Percentiles rank a stretch among this genome's conserved stretches.
Evolutionary conservation across 2,113 vertebrate species (phyloP).

Genomic region (Cisticola juncidis): DNA sequence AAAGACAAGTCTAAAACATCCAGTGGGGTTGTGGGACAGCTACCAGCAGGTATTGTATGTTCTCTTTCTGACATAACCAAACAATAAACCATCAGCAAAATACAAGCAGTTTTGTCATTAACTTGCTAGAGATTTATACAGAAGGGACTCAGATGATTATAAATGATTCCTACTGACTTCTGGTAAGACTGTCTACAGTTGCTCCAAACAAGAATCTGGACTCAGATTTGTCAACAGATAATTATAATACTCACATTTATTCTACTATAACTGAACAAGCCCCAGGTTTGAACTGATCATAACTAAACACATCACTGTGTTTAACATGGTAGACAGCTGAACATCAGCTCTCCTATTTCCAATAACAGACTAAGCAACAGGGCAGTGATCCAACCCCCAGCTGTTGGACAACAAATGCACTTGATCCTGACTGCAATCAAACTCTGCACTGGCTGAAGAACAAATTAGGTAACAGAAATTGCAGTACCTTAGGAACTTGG

Average conservation of each 20-base stretch:
- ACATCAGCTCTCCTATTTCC: slow-evolving; percentile 44
- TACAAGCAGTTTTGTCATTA: neutral
- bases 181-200: neutral
- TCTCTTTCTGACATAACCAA: neutral
- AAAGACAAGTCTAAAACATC: neutral
- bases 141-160: neutral
- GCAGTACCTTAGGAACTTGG: slow-evolving; percentile 80
- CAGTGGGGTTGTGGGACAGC: neutral
- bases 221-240: neutral
- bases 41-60: neutral
- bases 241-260: neutral
- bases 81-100: neutral
- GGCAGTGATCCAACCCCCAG: slow-evolving; percentile 32
- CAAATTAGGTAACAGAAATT: slow-evolving; percentile 54
- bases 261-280: neutral
- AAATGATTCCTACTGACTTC: neutral
- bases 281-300: slow-evolving; percentile 10
- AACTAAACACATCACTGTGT: slow-evolving; percentile 1
- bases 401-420: slow-evolving; percentile 42
- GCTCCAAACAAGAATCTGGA: neutral
- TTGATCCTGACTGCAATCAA: slow-evolving; percentile 17
- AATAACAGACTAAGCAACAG: slow-evolving; percentile 51
- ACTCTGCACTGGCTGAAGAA: slow-evolving; percentile 56
- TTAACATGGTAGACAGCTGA: slow-evolving; percentile 10
- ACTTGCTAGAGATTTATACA: slow-evolving; percentile 9